Base-by-base conservation (phyloP, 2,797 vertebrate species). In the Enteromius treurensis region DNA sequence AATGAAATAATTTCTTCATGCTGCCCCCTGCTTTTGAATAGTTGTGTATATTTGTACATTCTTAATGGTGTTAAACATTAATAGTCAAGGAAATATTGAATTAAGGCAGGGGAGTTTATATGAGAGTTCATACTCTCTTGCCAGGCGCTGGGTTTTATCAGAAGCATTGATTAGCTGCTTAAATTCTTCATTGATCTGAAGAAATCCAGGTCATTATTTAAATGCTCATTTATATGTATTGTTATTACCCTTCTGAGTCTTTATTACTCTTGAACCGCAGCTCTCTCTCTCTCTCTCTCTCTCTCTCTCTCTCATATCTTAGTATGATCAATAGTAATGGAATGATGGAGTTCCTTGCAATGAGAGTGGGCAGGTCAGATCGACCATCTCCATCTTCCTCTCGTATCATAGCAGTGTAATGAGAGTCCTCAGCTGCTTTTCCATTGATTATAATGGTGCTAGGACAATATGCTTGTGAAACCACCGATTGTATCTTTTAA, bases 261-360 rank as follows among this genome's bases (percentile, higher is more conserved):
- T 96, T 97, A 97, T 96, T 96, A 96, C 93, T 93, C 92, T 71
- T 93, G 90, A 90, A 82, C 74, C 74, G 47, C 75, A 21, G 76
- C n/a, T 65, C 47, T 68, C 5, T 42, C 5, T 32, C 3, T 76
- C n/a, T 65, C 58, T 42, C 5, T 32, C 3, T 76, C n/a, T 65
- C 58, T 45, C 2, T 77, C 29, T 3, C 51, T 21, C 65, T 51
- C 73, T 45, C 88, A 87, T 89, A 77, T 4, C 65, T 86, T 88
- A 21, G 42, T 32, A 32, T 89, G 95, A 97, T 98, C 96, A 95
- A 97, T 98, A 94, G 92, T 96, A 97, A 97, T 93, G 95, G 94
- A 97, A 97, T 97, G 97, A 97, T 94, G 92, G 95, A 94, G 94
- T 95, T 94, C 53, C 96, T 95, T 96, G 96, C 96, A 96, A 97